Base-by-base conservation (phyloP, 2,113 vertebrate genomes). In the Erpornis zantholeuca region DNA sequence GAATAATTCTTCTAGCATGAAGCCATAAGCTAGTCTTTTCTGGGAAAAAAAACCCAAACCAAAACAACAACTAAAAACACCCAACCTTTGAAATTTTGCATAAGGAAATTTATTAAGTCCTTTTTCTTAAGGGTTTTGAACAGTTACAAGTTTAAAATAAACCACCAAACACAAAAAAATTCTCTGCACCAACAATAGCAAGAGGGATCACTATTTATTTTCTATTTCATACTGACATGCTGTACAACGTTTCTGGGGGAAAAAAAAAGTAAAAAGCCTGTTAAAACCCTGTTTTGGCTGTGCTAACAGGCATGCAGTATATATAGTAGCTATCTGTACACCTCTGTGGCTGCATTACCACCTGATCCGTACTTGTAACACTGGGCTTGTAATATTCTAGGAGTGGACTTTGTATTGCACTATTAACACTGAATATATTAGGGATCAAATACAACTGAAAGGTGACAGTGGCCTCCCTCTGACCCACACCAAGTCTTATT, bases 321-420 rank as follows among this genome's bases (percentile, higher is more conserved):
- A 85, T 56, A 20, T 25, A 72, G 42, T 17, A 61, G 22, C 35
- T 25, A 22, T 29, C 40, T n/a, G 12, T 60, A 17, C 24, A 54
- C 13, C 66, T 6, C 0, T 16, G 45, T n/a, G 36, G 20, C 15
- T 4, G 8, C 10, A 0, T 79, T 35, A 4, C 36, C 1, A 2
- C n/a, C 31, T 44, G 27, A 44, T 28, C n/a, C 22, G 22, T 36
- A 35, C 10, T 6, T 7, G 0, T 31, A 10, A 69, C 20, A 8
- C 38, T 40, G n/a, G 13, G 47, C 35, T 33, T 71, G 29, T 53
- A 14, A 42, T 61, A 44, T 50, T 72, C 50, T 15, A 16, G 22
- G 27, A 15, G 6, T 44, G 44, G 49, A 60, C 75, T 59, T 65
- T 7, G 7, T 60, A 11, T 31, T 24, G 8, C 3, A 0, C 40